Evolutionary conservation across 2,113 vertebrate genomes (phyloP), one percentile per base, ranked within the genome.

Genomic region (Cyprinus carpio): DNA sequence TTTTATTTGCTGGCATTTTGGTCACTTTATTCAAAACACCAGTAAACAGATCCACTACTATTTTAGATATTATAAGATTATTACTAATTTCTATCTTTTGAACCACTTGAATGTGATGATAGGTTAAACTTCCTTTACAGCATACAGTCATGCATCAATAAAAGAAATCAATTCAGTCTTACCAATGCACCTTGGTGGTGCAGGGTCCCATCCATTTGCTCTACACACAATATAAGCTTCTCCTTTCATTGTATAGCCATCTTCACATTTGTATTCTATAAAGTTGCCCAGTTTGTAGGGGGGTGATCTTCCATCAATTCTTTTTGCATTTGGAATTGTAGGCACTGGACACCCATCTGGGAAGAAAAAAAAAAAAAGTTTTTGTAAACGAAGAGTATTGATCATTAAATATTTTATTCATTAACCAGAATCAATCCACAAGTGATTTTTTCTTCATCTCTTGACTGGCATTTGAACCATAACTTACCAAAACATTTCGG

Each of bases 401-500:
- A 6, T 64, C 18, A 71, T 40, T 23, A 37, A 23, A 37, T 18
- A 1, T 13, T 65, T 29, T 16, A 65, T 6, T 23, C 0, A 37
- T 71, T 34, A 23, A 11, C 18, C 11, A 18, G 16, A 20, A 20
- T 16, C 40, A 62, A 11, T 3, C 0, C 9, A 64, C 4, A 20
- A 54, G 15, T 27, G 72, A 71, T 6, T 1, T n/a, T 74, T 40
- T 6, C 16, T 0, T 54, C n/a, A 6, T 71, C 2, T 20, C n/a
- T 34, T 16, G 2, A 75, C 4, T 23, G 7, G 6, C 29, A 65
- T 75, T 20, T 64, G 4, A 43, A 74, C 15, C 40, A 15, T 37
- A 71, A 91, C 92, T 85, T 89, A 94, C 94, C 0, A 54, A 40
- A 1, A 87, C 94, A 95, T 11, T 0, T 34, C 8, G 94, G 93